Base-by-base conservation (phyloP, 2,888 invertebrate genomes). In the Apodemia mormo region DNA sequence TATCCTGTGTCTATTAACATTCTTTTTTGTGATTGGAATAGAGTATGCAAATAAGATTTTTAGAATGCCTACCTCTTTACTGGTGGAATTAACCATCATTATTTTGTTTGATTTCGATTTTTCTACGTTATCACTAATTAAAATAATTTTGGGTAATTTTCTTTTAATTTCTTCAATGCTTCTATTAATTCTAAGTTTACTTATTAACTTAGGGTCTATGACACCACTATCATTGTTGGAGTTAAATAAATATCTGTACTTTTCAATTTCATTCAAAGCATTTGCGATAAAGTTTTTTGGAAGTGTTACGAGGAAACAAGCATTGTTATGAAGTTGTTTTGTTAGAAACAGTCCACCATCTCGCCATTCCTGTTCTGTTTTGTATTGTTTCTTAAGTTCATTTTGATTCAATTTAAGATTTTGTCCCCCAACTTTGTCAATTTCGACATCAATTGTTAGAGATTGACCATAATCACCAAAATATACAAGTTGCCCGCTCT, bases 291-390 rank as follows among this genome's bases (percentile, higher is more conserved):
- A 61, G 61, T 14, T 33, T 37, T 61, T 61, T 61, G 61, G 33
- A 33, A 61, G 61, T 14, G 61, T 61, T 14, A 61, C 61, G 14
- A 61, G 61, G 33, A 61, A 61, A 61, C 14, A 61, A 61, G 61
- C 61, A 14, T 61, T 61, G 7, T 33, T 33, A 9, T 61, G 14
- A 61, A 61, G 61, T 61, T 61, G 61, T 61, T 61, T 61, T 61
- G 33, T 61, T 33, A 33, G 14, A 7, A 7, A 33, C 33, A 61
- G 12, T 61, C 61, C 5, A 30, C 61, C 61, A 33, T 33, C 61
- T 30, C 33, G 61, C 22, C 30, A 33, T 14, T 7, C 12, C 29
- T 14, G 12, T 33, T 33, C 33, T 58, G 7, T n/a, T n/a, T n/a
- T 61, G 2, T 33, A 33, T 12, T 9, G 8, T 30, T 30, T 29